These are phyloP conservation scores for Odontamblyopus rebecca DNA, from an alignment of 2,797 vertebrate species.

Conservation along the genomic window DNA sequence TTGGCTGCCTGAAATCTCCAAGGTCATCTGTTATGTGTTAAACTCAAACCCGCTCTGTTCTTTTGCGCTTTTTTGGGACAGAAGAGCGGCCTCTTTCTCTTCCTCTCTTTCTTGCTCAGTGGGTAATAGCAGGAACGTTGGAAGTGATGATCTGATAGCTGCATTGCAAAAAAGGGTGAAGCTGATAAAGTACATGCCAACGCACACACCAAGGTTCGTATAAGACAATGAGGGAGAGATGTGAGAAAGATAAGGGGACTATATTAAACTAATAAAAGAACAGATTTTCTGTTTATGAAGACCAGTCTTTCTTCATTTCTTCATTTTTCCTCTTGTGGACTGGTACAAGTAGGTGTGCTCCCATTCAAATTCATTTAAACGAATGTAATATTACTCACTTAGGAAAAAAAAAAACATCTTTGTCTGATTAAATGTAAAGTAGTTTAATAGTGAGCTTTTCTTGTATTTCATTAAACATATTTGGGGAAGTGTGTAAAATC, in stretches of 20 bases:
- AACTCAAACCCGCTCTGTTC: conserved; percentile 32
- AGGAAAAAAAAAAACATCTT: background rate
- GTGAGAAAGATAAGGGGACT: conserved; percentile 32
- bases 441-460: background rate
- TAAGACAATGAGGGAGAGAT: conserved; percentile 20
- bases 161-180: conserved; percentile 52
- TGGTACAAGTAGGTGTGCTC: too few relatives aligned
- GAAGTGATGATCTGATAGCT: conserved; percentile 50
- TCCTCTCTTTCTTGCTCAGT: background rate
- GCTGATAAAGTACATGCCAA: conserved; percentile 39
- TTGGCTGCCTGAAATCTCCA: conserved; percentile 56
- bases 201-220: conserved; percentile 13
- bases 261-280: background rate
- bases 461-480: background rate
- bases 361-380: too few relatives aligned
- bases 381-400: too few relatives aligned
- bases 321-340: too few relatives aligned
- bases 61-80: conserved; percentile 30
- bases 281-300: conserved; percentile 14
- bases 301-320: background rate
- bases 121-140: conserved; percentile 35
- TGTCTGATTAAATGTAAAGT: conserved; percentile 13
- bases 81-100: conserved; percentile 30
- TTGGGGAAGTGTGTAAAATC: too few relatives aligned
- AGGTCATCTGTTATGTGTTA: conserved; percentile 60